These are phyloP conservation scores for Tuta absoluta DNA, from an alignment of 2,888 invertebrate species.

Conservation along the genomic window DNA sequence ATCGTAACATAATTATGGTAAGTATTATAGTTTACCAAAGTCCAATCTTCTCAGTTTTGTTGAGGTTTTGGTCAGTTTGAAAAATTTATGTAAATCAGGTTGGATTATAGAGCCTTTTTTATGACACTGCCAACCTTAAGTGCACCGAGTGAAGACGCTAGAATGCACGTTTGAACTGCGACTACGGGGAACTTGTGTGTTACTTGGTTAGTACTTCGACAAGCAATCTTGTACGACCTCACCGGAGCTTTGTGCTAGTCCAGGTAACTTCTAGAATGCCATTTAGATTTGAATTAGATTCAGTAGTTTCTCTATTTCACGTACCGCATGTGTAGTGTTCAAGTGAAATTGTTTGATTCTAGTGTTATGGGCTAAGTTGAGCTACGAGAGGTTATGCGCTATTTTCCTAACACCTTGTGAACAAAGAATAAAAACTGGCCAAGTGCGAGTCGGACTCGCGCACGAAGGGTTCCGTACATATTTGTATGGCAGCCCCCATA, in stretches of 20 bases:
- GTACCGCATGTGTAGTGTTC: background rate
- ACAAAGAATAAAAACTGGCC: no score
- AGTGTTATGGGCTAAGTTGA: no score
- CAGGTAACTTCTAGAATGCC: background rate
- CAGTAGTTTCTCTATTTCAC: background rate
- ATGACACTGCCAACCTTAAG: background rate
- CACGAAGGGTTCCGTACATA: no score
- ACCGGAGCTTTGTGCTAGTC: slow-evolving; percentile 1
- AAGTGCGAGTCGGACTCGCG: no score
- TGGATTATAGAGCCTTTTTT: background rate
- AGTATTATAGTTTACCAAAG: no score
- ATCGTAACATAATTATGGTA: background rate
- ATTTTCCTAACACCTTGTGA: no score
- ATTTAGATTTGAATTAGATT: background rate
- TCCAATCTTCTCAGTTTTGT: background rate
- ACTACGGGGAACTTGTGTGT: slow-evolving; percentile 13
- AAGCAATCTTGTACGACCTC: slow-evolving; percentile 14
- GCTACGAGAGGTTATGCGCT: no score
- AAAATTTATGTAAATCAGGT: background rate
- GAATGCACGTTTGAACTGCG: slow-evolving; percentile 13
- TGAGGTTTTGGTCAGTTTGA: background rate
- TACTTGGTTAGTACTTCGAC: slow-evolving; percentile 17
- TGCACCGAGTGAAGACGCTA: background rate
- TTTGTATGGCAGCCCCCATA: no score
- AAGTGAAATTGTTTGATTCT: background rate